A percentile compares a stretch with the other conserved stretches of the same genome.
phyloP scores from a whole-genome alignment of 1,140 invertebrate species.

The Drosophila lowei region DNA sequence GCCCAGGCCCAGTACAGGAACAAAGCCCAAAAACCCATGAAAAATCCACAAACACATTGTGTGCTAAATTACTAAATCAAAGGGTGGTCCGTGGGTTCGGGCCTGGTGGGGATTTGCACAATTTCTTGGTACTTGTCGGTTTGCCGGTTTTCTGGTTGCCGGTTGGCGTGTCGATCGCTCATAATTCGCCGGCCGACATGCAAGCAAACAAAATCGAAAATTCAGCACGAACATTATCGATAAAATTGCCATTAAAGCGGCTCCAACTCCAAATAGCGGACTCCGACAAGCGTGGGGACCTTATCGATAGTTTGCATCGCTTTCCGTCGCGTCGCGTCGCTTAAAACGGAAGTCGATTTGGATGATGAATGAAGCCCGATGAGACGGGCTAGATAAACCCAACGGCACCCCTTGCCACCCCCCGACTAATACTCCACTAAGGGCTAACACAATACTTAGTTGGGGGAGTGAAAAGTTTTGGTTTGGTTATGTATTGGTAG shows the following conservation, averaged over 20 bases:
- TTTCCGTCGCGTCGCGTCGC: conserved; percentile 36
- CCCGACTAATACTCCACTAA: background rate
- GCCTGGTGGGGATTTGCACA: conserved; percentile 54
- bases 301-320: conserved; percentile 79
- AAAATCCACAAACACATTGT: conserved; percentile 80
- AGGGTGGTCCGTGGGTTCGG: conserved; percentile 31
- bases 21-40: conserved; percentile 22
- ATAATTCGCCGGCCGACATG: conserved; percentile 72
- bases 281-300: conserved; percentile 14
- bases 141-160: background rate
- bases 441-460: conserved; percentile 7
- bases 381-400: conserved; percentile 64
- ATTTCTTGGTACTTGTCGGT: conserved; percentile 59
- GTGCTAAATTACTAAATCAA: conserved; percentile 77
- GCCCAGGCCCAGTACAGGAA: no score
- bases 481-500: no score
- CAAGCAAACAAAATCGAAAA: conserved; percentile 82
- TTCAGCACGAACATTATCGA: conserved; percentile 82
- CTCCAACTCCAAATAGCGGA: background rate
- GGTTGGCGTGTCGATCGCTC: conserved; percentile 77
- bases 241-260: conserved; percentile 80
- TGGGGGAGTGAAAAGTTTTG: background rate
- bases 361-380: conserved; percentile 78
- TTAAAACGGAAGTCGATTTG: conserved; percentile 74
- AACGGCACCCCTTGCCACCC: background rate